phyloP scores from a whole-genome alignment of 1,140 invertebrate genomes.

The Neodiprion pinetum region DNA sequence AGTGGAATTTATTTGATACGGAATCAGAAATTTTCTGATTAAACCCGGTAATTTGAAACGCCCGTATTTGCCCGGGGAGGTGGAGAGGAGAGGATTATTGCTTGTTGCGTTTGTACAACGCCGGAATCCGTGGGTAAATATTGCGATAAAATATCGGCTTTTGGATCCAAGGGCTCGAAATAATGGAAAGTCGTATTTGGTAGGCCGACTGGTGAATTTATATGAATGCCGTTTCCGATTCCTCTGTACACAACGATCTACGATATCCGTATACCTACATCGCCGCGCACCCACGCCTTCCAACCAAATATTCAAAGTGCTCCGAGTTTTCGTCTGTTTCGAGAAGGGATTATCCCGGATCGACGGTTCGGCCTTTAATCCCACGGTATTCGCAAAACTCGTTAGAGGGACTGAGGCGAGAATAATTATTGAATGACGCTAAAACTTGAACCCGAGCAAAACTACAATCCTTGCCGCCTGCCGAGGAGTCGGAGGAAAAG shows the following conservation, averaged over 20 bases:
- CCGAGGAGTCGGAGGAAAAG: not conserved
- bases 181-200: not conserved
- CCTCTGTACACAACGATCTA: not conserved
- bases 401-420: not conserved
- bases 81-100: too few relatives aligned
- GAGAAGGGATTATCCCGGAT: not conserved
- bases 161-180: not conserved
- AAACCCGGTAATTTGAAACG: too few relatives aligned
- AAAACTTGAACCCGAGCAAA: not conserved
- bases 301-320: not conserved
- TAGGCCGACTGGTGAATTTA: too few relatives aligned
- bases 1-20: too few relatives aligned
- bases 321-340: conserved; percentile 2
- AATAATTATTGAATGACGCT: conserved; percentile 2
- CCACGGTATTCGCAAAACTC: not conserved
- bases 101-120: too few relatives aligned
- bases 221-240: not conserved
- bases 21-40: too few relatives aligned
- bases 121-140: not conserved
- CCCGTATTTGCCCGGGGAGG: too few relatives aligned
- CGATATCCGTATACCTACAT: not conserved
- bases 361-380: conserved; percentile 1
- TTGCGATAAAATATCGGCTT: not conserved
- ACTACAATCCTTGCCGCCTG: not conserved
- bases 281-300: not conserved